phyloP scores from a whole-genome alignment of 2,888 invertebrate genomes.

The Clusia tigrina region DNA sequence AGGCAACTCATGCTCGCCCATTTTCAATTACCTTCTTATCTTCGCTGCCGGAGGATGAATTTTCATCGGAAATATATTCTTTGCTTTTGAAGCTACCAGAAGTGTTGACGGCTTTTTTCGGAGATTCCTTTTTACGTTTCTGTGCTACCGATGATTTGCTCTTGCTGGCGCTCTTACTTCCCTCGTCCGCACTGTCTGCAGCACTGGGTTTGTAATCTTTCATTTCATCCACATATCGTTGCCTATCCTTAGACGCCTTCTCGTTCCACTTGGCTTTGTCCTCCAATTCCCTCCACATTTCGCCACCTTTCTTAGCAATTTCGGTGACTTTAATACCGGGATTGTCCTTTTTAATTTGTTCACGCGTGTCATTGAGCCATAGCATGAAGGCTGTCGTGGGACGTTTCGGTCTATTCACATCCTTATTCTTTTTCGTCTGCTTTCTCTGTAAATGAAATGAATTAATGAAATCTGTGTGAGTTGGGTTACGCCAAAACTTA shows the following conservation, averaged over 20 bases:
- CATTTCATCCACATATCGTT: slow-evolving; percentile 88
- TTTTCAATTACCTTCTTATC: slow-evolving; percentile 65
- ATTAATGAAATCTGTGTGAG: too few species aligned
- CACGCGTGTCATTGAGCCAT: slow-evolving; percentile 89
- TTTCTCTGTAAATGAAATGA: too few species aligned
- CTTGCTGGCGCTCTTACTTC: slow-evolving; percentile 34
- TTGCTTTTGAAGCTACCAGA: slow-evolving; percentile 83
- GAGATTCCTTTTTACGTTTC: slow-evolving; percentile 64
- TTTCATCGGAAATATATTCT: slow-evolving; percentile 85
- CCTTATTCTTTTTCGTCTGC: slow-evolving; percentile 73
- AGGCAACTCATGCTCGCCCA: too few species aligned
- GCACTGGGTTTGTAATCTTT: slow-evolving; percentile 76
- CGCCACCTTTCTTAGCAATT: slow-evolving; percentile 92
- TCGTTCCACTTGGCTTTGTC: slow-evolving; percentile 93
- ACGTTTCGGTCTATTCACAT: slow-evolving; percentile 89
- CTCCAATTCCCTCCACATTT: slow-evolving; percentile 89
- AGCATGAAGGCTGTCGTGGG: slow-evolving; percentile 91
- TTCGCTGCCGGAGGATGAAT: slow-evolving; percentile 64
- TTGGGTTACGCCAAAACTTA: too few species aligned
- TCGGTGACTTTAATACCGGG: slow-evolving; percentile 93
- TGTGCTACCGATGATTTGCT: slow-evolving; percentile 28
- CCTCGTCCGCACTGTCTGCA: slow-evolving; percentile 45
- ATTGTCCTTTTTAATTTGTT: slow-evolving; percentile 84
- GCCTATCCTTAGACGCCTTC: slow-evolving; percentile 83
- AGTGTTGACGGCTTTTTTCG: slow-evolving; percentile 59